Evolutionary conservation across 2,113 vertebrate genomes (phyloP).

Genomic region (Cairina moschata): DNA sequence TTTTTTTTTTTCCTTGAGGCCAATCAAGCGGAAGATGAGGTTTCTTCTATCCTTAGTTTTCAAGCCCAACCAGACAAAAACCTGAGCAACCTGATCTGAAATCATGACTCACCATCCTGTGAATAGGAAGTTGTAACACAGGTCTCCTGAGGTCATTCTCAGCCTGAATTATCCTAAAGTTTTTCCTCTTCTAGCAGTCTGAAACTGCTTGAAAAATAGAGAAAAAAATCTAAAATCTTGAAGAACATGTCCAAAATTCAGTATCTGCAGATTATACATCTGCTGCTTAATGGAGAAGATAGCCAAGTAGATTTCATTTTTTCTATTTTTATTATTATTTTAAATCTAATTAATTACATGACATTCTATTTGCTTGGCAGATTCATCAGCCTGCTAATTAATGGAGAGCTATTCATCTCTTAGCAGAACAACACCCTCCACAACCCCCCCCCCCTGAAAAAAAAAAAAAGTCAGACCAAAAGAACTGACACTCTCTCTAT

Average conservation of each 20-base stretch:
- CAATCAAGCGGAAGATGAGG: not conserved
- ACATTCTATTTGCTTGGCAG: not conserved
- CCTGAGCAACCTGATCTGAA: not conserved
- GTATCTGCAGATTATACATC: not conserved
- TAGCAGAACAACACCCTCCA: not conserved
- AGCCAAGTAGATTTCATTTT: not conserved
- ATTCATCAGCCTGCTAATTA: not conserved
- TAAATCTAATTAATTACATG: not conserved
- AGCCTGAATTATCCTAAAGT: not conserved
- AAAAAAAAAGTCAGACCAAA: not conserved
- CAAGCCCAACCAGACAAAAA: not conserved
- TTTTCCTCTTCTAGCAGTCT: not conserved
- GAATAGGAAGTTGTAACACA: not conserved
- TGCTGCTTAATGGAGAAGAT: not conserved
- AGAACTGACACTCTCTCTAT: not conserved
- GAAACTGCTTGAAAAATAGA: not conserved
- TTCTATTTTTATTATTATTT: not conserved
- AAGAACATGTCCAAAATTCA: not conserved
- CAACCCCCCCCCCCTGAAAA: too few relatives aligned
- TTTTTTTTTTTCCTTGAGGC: not conserved
- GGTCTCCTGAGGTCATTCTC: not conserved
- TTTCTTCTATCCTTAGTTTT: not conserved
- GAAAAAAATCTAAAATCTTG: not conserved
- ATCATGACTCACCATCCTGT: not conserved
- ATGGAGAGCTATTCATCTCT: not conserved